A percentile compares a stretch with the other conserved stretches of the same genome.
phyloP scores from a whole-genome alignment of 2,113 vertebrate genomes.

The Seriola aureovittata region DNA sequence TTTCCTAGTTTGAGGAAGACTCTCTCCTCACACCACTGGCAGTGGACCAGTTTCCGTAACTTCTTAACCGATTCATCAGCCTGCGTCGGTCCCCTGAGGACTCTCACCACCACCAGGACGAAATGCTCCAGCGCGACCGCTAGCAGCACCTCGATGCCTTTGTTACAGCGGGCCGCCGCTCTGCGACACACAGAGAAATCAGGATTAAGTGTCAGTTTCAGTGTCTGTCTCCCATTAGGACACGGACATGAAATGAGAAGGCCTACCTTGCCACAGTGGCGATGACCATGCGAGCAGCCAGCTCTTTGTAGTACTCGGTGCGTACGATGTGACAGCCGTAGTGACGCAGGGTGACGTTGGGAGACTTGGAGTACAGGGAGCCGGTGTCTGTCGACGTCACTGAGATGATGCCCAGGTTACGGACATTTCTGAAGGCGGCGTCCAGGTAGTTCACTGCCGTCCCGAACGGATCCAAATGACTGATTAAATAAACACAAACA shows the following conservation, averaged over 20 bases:
- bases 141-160: constrained; percentile 95
- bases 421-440: constrained; percentile 94
- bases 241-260: neutral
- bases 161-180: constrained; percentile 96
- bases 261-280: constrained; percentile 91
- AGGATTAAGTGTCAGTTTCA: neutral
- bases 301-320: constrained; percentile 96
- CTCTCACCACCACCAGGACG: constrained; percentile 94
- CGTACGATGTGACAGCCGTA: constrained; percentile 94
- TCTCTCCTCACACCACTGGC: constrained; percentile 98
- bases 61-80: constrained; percentile 92
- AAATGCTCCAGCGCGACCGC: constrained; percentile 96
- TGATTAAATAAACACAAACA: constrained; percentile 58
- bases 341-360: constrained; percentile 93
- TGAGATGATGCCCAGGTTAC: constrained; percentile 95
- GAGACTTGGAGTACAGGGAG: constrained; percentile 94
- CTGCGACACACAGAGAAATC: constrained; percentile 68
- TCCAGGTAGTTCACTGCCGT: constrained; percentile 96
- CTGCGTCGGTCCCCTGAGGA: constrained; percentile 91
- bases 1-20: constrained; percentile 92
- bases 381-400: constrained; percentile 95
- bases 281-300: constrained; percentile 92
- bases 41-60: constrained; percentile 92
- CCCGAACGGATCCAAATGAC: constrained; percentile 96
- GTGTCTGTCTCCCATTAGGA: too few species aligned